phyloP scores from a whole-genome alignment of 2,797 vertebrate genomes.

The Triplophysa yarkandensis region DNA sequence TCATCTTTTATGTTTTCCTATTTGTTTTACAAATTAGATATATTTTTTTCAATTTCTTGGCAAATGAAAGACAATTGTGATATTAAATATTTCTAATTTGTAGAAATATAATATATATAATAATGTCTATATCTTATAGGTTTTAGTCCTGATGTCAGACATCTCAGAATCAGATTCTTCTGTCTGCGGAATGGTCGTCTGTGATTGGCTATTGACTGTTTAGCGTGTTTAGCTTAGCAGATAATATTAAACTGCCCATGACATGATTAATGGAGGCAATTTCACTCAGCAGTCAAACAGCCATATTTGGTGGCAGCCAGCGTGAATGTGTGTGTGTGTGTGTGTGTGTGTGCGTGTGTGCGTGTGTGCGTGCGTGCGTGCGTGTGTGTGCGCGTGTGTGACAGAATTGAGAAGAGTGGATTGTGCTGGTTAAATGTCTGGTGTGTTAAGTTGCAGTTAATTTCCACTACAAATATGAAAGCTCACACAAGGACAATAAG shows the following conservation, averaged over 20 bases:
- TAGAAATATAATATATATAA: too few relatives aligned
- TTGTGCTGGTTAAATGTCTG: constrained; percentile 21
- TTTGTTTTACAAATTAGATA: too few relatives aligned
- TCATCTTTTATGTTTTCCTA: too few relatives aligned
- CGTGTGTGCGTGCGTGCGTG: constrained; percentile 22
- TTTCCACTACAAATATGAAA: neutral
- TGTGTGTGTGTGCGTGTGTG: constrained; percentile 33
- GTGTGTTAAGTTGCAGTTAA: constrained; percentile 15
- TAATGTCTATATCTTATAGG: constrained; percentile 54
- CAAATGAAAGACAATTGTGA: neutral
- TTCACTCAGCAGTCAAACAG: constrained; percentile 62
- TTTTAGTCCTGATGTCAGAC: constrained; percentile 64
- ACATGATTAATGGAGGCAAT: constrained; percentile 76
- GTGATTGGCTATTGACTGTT: constrained; percentile 70
- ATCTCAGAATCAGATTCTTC: constrained; percentile 69
- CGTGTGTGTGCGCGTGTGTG: constrained; percentile 7
- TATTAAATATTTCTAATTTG: neutral
- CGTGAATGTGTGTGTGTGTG: constrained; percentile 29
- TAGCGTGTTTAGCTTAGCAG: constrained; percentile 67
- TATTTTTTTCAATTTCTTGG: too few relatives aligned
- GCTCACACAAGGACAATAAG: neutral
- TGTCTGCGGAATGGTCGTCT: constrained; percentile 65
- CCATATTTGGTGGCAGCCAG: constrained; percentile 64
- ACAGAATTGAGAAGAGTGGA: constrained; percentile 24
- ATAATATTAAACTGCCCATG: constrained; percentile 74